phyloP scores from a whole-genome alignment of 2,113 vertebrate species.

The Pseudopodoces humilis region DNA sequence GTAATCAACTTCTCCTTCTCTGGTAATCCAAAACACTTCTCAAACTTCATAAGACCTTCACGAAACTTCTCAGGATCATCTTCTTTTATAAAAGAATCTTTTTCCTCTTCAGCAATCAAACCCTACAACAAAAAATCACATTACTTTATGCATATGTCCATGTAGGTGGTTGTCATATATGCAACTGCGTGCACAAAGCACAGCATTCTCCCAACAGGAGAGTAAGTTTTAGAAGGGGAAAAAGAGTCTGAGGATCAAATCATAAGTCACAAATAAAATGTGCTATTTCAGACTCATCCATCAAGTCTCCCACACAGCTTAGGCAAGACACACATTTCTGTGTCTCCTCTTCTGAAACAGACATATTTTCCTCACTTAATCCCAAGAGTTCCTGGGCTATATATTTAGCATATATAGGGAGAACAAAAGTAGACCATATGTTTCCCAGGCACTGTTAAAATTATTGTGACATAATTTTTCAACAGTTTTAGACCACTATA shows the following conservation, averaged over 20 bases:
- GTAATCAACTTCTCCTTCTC: conserved; percentile 93
- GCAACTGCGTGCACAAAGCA: not conserved
- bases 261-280: not conserved
- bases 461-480: not conserved
- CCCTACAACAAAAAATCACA: conserved; percentile 75
- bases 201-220: not conserved
- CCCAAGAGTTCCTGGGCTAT: not conserved
- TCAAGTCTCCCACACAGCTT: not conserved
- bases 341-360: not conserved
- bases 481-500: not conserved
- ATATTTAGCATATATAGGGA: not conserved
- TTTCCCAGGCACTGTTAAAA: not conserved
- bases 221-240: not conserved
- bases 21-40: conserved; percentile 92
- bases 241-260: not conserved
- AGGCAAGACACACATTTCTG: not conserved
- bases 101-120: conserved; percentile 95
- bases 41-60: conserved; percentile 92
- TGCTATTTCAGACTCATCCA: not conserved
- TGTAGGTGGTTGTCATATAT: not conserved
- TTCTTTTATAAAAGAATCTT: conserved; percentile 84
- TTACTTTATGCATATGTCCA: not conserved
- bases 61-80: conserved; percentile 96
- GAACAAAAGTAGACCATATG: not conserved
- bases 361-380: not conserved